Evolutionary conservation across 2,888 invertebrate genomes (phyloP).

Genomic region (Phanerotoma sp.): DNA sequence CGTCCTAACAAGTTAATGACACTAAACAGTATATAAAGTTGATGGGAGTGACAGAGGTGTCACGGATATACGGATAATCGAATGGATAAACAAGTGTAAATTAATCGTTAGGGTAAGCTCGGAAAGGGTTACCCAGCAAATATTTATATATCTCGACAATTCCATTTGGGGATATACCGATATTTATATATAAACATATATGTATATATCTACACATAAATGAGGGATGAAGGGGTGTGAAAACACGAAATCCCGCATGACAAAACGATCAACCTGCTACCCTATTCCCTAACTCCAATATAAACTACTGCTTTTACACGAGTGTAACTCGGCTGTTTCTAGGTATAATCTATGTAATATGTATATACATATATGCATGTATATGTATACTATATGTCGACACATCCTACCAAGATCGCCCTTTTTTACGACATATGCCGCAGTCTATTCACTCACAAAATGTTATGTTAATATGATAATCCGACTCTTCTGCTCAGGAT

Average conservation of each 20-base stretch:
- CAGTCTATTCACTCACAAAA: constrained; percentile 9
- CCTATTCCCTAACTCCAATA: not conserved
- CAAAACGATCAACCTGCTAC: constrained; percentile 18
- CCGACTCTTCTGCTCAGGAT: constrained; percentile 20
- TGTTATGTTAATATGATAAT: constrained; percentile 26
- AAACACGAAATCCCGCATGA: constrained; percentile 17
- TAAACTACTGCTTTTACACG: not conserved
- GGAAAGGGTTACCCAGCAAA: constrained; percentile 12
- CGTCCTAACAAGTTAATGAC: too few relatives aligned
- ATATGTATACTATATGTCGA: not conserved
- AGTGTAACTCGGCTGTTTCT: not conserved
- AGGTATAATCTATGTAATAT: not conserved
- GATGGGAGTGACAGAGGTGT: not conserved
- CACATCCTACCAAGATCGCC: not conserved
- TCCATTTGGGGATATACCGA: too few relatives aligned
- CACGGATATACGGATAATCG: constrained; percentile 1
- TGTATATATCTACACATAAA: constrained; percentile 1
- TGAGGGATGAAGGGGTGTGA: not conserved
- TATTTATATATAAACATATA: too few relatives aligned
- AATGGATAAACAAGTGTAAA: constrained; percentile 18
- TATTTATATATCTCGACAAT: constrained; percentile 12
- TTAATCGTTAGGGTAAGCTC: constrained; percentile 14
- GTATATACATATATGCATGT: not conserved
- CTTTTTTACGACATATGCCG: constrained; percentile 8
- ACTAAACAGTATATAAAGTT: not conserved